Base-by-base conservation (phyloP, 2,797 vertebrate species). In the Acropternis orthonyx region DNA sequence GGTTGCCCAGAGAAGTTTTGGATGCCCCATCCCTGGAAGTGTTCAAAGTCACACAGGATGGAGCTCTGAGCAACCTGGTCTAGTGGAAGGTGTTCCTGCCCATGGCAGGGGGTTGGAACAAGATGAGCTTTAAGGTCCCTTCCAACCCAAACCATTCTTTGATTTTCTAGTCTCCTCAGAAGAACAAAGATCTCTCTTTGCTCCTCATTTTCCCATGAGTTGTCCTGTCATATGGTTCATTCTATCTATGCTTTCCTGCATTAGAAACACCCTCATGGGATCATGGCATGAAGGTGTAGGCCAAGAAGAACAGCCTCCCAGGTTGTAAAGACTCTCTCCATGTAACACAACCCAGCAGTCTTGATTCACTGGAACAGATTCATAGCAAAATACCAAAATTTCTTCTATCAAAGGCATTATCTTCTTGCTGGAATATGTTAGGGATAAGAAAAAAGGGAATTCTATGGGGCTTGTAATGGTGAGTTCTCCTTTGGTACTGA, bases 31-130 rank as follows among this genome's bases (percentile, higher is more conserved):
- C 48, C 48, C 77, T 76, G 87, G 43, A 0, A 56, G 20, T 51
- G 71, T 0, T 65, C 78, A 24, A 49, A n/a, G 23, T 22, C 49
- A n/a, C 43, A 14, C 0, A 56, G 78, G 56, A 3, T 0, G 0
- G 51, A 43, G 26, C 15, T 79, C 10, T 37, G 19, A 72, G 27
- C 14, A 36, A 0, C 9, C 28, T 51, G 72, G 37, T 20, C 14
- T 0, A 2, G n/a, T 30, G 43, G 36, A 0, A 71, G 4, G 5
- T 22, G 37, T 22, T 56, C 23, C 63, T 89, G 41, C 8, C 27
- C 32, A 8, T 17, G 22, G 18, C 21, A 32, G 19, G 22, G 22
- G 7, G 16, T 8, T 11, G 30, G 24, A 3, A 21, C 8, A 11
- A 2, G 17, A 34, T 26, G 43, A 5, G 8, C 9, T 51, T 63